phyloP scores from a whole-genome alignment of 1,140 invertebrate genomes.

The Orius insidiosus region DNA sequence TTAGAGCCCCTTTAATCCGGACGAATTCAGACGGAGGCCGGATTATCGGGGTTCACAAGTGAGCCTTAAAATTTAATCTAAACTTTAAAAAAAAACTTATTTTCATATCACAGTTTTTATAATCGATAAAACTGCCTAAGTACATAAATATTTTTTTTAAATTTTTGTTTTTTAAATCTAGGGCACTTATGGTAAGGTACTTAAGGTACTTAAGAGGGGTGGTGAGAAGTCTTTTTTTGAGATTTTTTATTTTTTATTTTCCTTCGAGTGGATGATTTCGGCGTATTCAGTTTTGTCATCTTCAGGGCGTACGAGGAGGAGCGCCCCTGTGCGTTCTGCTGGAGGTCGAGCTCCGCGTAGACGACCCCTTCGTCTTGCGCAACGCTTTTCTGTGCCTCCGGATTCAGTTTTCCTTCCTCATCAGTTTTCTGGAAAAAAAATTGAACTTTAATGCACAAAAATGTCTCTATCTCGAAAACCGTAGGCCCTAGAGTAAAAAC shows the following conservation, averaged over 20 bases:
- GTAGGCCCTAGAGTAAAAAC: not conserved
- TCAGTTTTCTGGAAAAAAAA: not conserved
- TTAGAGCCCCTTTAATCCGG: too few species aligned
- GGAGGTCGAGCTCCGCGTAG: slow-evolving; percentile 13
- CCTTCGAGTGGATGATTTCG: slow-evolving; percentile 13
- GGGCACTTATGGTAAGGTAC: too few species aligned
- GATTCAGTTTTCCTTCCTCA: not conserved
- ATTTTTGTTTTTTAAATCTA: too few species aligned
- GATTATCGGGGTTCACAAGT: too few species aligned
- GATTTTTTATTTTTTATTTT: slow-evolving; percentile 4
- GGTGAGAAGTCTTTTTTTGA: too few species aligned
- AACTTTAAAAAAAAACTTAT: too few species aligned
- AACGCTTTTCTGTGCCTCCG: not conserved
- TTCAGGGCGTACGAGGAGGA: not conserved
- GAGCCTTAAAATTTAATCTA: too few species aligned
- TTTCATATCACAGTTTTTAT: too few species aligned
- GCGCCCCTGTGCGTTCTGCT: not conserved
- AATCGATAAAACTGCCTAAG: too few species aligned
- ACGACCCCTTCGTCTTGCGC: slow-evolving; percentile 13
- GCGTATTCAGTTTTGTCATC: slow-evolving; percentile 17
- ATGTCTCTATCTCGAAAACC: not conserved
- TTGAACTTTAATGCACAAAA: not conserved
- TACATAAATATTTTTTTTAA: too few species aligned
- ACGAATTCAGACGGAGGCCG: too few species aligned
- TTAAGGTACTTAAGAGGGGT: too few species aligned